phyloP scores from a whole-genome alignment of 1,140 invertebrate genomes.

The Macrostomum lignano region DNA sequence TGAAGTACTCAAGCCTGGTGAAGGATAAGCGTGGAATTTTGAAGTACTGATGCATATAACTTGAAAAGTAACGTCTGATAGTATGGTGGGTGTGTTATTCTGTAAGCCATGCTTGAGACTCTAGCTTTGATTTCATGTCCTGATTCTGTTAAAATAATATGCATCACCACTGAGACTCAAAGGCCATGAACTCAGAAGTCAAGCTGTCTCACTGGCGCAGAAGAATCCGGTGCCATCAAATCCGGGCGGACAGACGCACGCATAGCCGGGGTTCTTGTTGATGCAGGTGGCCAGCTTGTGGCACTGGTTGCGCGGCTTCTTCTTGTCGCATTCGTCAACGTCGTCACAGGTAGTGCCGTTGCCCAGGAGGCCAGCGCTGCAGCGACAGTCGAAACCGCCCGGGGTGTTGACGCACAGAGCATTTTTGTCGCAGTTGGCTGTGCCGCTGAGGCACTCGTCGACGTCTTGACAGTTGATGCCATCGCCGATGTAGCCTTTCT shows the following conservation, averaged over 20 bases:
- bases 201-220: neutral
- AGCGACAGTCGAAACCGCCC: slow-evolving; percentile 2
- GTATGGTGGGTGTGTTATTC: no score
- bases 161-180: no score
- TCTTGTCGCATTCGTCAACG: slow-evolving; percentile 3
- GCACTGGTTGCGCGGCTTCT: neutral
- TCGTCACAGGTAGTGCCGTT: slow-evolving; percentile 3
- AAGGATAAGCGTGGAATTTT: no score
- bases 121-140: no score
- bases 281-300: neutral
- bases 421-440: neutral
- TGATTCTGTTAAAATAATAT: no score
- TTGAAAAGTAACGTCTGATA: no score
- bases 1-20: no score
- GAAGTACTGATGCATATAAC: no score
- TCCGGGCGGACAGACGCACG: neutral
- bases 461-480: slow-evolving; percentile 6
- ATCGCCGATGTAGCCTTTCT: slow-evolving; percentile 4
- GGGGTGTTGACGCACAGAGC: slow-evolving; percentile 3
- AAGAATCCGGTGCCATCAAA: slow-evolving; percentile 1
- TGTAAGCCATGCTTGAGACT: no score
- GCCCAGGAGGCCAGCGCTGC: neutral
- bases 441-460: neutral
- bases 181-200: no score
- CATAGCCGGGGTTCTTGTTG: slow-evolving; percentile 1